These are phyloP conservation scores for Oligia latruncula DNA, from an alignment of 2,888 invertebrate species.

Conservation along the genomic window DNA sequence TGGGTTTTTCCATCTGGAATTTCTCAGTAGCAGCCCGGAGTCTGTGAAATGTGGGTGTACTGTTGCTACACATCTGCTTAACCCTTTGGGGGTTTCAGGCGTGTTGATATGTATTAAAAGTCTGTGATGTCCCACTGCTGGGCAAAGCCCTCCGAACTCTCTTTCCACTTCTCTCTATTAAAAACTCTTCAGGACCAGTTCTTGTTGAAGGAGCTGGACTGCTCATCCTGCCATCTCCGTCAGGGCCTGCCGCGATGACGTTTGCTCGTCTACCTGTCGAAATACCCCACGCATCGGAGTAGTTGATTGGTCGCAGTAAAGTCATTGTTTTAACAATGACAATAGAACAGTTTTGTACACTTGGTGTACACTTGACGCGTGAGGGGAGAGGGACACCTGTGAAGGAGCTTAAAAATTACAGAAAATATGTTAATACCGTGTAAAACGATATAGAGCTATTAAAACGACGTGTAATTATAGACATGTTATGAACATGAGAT, in stretches of 20 bases:
- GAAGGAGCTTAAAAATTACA: neutral
- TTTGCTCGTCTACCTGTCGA: neutral
- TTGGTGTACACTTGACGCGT: too few species aligned
- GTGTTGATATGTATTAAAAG: neutral
- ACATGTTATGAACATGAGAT: constrained; percentile 16
- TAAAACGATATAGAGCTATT: neutral
- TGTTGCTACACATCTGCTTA: too few species aligned
- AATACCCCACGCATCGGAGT: too few species aligned
- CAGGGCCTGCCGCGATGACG: neutral
- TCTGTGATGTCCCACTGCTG: neutral
- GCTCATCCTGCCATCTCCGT: neutral
- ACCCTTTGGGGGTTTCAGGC: too few species aligned
- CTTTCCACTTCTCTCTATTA: neutral
- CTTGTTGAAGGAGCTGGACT: neutral
- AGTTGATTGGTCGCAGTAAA: too few species aligned
- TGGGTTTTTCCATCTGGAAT: neutral
- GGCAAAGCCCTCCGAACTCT: neutral
- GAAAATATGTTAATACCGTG: neutral
- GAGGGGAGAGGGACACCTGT: neutral
- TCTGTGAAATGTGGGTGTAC: neutral
- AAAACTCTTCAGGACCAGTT: neutral
- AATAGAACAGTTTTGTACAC: too few species aligned
- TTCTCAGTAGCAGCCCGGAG: neutral
- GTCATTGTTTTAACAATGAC: too few species aligned
- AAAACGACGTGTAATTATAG: constrained; percentile 12